Evolutionary conservation across 2,797 vertebrate genomes (phyloP).

Genomic region (Chelon labrosus): DNA sequence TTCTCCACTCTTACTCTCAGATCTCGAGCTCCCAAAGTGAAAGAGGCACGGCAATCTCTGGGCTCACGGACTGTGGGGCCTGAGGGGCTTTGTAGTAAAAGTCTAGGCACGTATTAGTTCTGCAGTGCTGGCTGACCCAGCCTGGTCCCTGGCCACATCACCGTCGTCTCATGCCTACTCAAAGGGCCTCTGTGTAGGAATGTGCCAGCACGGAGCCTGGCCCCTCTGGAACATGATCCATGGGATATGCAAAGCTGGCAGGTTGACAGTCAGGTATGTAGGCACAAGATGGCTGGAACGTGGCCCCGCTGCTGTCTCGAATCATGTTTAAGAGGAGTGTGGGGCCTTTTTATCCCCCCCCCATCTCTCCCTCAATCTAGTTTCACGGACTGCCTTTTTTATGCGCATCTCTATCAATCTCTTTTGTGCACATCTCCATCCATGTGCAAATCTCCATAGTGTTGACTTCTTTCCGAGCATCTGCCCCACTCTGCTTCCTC

Average conservation of each 20-base stretch:
- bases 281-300: conserved; percentile 32
- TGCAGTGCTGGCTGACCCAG: conserved; percentile 68
- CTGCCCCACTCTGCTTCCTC: conserved; percentile 15
- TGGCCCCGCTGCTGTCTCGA: conserved; percentile 25
- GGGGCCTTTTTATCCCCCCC: conserved; percentile 4
- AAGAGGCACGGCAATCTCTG: conserved; percentile 66
- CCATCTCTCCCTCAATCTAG: conserved; percentile 28
- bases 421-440: conserved; percentile 18
- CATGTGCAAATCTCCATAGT: conserved; percentile 34
- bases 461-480: conserved; percentile 7
- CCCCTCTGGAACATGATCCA: conserved; percentile 55
- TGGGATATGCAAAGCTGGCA: conserved; percentile 58
- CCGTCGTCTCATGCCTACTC: conserved; percentile 62
- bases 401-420: conserved; percentile 37
- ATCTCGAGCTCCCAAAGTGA: conserved; percentile 61
- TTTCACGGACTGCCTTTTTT: conserved; percentile 43
- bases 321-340: conserved; percentile 40
- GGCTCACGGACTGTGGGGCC: conserved; percentile 67
- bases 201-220: conserved; percentile 53
- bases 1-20: conserved; percentile 27
- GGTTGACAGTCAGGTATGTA: conserved; percentile 65
- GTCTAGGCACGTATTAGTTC: conserved; percentile 71
- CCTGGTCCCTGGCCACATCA: conserved; percentile 65
- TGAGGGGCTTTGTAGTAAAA: conserved; percentile 64
- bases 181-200: conserved; percentile 65